Evolutionary conservation across 2,113 vertebrate species (phyloP).

Genomic region (Phasianus colchicus): DNA sequence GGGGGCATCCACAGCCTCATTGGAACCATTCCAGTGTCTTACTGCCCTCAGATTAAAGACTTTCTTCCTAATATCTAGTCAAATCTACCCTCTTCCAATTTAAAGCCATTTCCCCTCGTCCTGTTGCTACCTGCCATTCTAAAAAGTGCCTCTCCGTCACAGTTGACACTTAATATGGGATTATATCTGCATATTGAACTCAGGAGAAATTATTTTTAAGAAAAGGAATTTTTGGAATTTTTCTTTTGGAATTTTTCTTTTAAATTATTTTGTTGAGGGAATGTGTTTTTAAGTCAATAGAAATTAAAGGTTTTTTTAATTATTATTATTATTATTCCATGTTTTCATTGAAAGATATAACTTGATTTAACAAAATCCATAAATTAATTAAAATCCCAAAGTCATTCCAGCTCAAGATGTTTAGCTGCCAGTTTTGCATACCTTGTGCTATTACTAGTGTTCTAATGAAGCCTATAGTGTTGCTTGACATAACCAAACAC

Average conservation of each 20-base stretch:
- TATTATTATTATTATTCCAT: neutral
- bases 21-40: no score
- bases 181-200: neutral
- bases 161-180: neutral
- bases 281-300: neutral
- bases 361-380: neutral
- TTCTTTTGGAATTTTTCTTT: neutral
- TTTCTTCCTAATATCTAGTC: no score
- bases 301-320: neutral
- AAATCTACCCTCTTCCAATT: no score
- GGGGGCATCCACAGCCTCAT: no score
- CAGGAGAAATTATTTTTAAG: neutral
- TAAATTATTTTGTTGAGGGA: neutral
- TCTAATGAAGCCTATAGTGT: neutral
- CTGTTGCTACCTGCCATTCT: no score
- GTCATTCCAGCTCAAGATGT: neutral
- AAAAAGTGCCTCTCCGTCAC: neutral
- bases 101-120: no score
- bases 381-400: neutral
- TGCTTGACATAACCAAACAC: neutral
- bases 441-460: neutral
- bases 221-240: fast-evolving
- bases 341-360: neutral
- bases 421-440: neutral
- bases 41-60: no score